A percentile compares a stretch with the other conserved stretches of the same genome.
Evolutionary conservation across 1,140 invertebrate genomes (phyloP).

Genomic region (Drosophila arizonae): DNA sequence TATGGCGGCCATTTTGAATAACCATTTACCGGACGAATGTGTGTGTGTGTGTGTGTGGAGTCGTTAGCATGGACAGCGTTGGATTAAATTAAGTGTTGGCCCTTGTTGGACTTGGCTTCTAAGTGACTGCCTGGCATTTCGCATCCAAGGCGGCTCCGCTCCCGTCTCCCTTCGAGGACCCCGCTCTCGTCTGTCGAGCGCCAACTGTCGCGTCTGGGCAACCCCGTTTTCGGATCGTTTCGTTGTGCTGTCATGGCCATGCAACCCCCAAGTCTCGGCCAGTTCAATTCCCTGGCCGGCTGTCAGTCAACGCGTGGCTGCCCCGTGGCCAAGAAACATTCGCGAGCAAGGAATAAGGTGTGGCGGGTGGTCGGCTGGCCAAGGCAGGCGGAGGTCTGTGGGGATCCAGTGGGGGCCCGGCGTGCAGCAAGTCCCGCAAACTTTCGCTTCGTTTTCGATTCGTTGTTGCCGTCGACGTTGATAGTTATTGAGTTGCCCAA

Average conservation of each 20-base stretch:
- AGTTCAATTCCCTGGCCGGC: conserved; percentile 50
- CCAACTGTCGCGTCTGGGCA: conserved; percentile 3
- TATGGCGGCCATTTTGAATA: conserved; percentile 61
- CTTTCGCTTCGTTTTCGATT: conserved; percentile 58
- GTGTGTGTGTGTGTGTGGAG: conserved; percentile 22
- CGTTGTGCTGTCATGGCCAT: neutral
- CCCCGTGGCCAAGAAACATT: conserved; percentile 39
- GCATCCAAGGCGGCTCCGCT: too few relatives aligned
- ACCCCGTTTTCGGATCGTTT: neutral
- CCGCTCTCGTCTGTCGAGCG: neutral
- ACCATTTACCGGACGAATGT: neutral
- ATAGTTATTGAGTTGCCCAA: conserved; percentile 72
- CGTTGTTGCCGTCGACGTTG: conserved; percentile 51
- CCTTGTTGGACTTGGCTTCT: conserved; percentile 27
- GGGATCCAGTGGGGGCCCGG: neutral
- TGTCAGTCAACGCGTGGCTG: conserved; percentile 67
- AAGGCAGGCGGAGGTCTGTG: neutral
- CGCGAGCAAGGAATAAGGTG: neutral
- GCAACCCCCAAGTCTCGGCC: conserved; percentile 26
- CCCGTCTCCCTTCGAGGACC: too few relatives aligned
- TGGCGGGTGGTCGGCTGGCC: neutral
- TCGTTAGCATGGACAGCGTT: conserved; percentile 7
- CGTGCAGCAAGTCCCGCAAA: conserved; percentile 24
- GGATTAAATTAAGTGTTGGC: conserved; percentile 34
- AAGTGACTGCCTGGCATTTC: conserved; percentile 12